Evolutionary conservation across 2,888 invertebrate species (phyloP).

Genomic region (Drosophila buzzatii): DNA sequence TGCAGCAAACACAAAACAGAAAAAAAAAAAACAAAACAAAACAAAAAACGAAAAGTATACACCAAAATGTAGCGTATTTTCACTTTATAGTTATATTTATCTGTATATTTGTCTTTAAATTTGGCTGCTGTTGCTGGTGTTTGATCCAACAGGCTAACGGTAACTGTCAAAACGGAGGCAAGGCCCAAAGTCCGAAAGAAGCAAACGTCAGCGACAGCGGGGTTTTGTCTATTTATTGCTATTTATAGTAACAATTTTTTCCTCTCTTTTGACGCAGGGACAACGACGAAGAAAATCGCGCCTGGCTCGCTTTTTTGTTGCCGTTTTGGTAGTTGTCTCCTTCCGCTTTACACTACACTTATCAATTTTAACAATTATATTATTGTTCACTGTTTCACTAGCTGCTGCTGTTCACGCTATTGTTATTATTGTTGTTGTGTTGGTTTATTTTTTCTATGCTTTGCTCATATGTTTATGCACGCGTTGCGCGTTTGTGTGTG

Average conservation of each 20-base stretch:
- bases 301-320: conserved; percentile 16
- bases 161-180: conserved; percentile 31
- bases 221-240: conserved; percentile 67
- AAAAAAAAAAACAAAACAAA: conserved; percentile 13
- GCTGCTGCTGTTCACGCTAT: conserved; percentile 10
- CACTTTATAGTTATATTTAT: conserved; percentile 12
- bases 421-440: conserved; percentile 30
- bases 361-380: conserved; percentile 50
- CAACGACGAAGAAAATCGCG: conserved; percentile 27
- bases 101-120: conserved; percentile 15
- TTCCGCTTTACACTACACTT: conserved; percentile 15
- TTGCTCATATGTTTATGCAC: conserved; percentile 43
- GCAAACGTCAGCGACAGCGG: conserved; percentile 48
- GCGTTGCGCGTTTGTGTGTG: conserved; percentile 29
- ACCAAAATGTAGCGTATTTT: conserved; percentile 8
- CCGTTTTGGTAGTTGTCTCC: conserved; percentile 7
- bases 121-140: conserved; percentile 12
- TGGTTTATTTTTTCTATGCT: conserved; percentile 36
- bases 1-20: conserved; percentile 12
- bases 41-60: conserved; percentile 16
- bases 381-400: conserved; percentile 35
- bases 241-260: conserved; percentile 75
- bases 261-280: conserved; percentile 30
- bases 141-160: conserved; percentile 34
- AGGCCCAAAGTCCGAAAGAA: conserved; percentile 51